Percentiles rank a stretch among this genome's conserved stretches.
These are phyloP conservation scores for honey bee (Apis mellifera) DNA, from an alignment of 1,140 invertebrate species.

Conservation along the genomic window DNA sequence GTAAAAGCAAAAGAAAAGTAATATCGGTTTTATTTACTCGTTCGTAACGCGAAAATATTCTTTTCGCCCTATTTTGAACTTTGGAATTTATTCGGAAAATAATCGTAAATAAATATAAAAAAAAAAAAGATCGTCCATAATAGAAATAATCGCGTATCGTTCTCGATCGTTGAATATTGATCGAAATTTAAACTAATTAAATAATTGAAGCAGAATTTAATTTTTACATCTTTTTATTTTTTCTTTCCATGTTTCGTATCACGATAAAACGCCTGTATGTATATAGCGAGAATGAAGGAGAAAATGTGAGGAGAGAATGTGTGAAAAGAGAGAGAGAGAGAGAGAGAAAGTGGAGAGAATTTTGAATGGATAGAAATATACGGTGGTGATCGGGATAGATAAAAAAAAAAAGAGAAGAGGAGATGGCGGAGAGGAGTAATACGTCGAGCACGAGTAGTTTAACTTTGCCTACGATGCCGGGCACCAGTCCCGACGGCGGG, in stretches of 20 bases:
- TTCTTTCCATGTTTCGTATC: not conserved
- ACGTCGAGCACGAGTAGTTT: slow-evolving; percentile 74
- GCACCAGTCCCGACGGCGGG: slow-evolving; percentile 75
- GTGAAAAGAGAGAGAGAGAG: not conserved
- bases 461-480: slow-evolving; percentile 71
- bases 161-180: too few species aligned
- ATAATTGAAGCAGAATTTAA: too few species aligned
- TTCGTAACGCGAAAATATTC: too few species aligned
- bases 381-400: slow-evolving; percentile 4
- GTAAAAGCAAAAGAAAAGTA: too few species aligned
- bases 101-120: too few species aligned
- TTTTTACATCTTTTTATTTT: too few species aligned
- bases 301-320: not conserved
- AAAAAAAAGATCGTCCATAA: too few species aligned
- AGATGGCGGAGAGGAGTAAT: slow-evolving; percentile 74
- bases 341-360: not conserved
- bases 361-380: not conserved
- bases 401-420: slow-evolving; percentile 18
- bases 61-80: too few species aligned
- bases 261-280: not conserved
- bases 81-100: too few species aligned
- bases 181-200: too few species aligned
- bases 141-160: too few species aligned
- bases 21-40: too few species aligned
- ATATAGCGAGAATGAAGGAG: not conserved